Base-by-base conservation (phyloP, 2,888 invertebrate species). In the Coenonympha arcania region DNA sequence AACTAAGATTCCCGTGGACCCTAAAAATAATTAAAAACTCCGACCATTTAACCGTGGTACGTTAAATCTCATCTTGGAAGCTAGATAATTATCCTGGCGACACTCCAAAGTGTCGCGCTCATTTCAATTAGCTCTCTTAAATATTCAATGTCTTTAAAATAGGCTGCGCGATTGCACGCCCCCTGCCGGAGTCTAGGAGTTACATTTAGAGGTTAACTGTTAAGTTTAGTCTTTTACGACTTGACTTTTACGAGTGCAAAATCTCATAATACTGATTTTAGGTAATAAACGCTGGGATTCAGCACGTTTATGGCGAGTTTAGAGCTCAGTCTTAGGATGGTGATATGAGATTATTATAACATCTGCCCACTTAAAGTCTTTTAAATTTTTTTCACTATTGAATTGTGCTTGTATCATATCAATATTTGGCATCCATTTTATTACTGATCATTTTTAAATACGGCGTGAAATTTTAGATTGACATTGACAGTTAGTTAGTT, bases 121-220 rank as follows among this genome's bases (percentile, higher is more conserved):
- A 84, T 85, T 86, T 85, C 86, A 86, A 86, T 86, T 86, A 85
- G 84, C 76, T 77, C 79, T 81, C 82, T 85, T 85, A 83, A 86
- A 86, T 86, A 86, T 86, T 86, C 85, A 86, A 85, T 85, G 85
- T 82, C 81, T 82, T 84, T 80, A 80, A 80, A 86, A 86, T 86
- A 86, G 85, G 85, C 84, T 79, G 67, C 79, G 68, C 74, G 74
- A 76, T 77, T 73, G 72, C 71, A 68, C 71, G 60, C 68, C 65
- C 31, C 59, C 61, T 58, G 63, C 66, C 66, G 66, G 71, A 82
- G 82, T 83, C 82, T 73, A 68, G 69, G 79, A 82, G 79, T 77
- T 83, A 81, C 73, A 69, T 67, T 65, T 59, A 60, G 71, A 71
- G 79, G 81, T 82, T 84, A 85, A 85, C 80, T 79, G 83, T 81